These are phyloP conservation scores for Dryobates pubescens DNA, from an alignment of 2,797 vertebrate species.

Conservation along the genomic window DNA sequence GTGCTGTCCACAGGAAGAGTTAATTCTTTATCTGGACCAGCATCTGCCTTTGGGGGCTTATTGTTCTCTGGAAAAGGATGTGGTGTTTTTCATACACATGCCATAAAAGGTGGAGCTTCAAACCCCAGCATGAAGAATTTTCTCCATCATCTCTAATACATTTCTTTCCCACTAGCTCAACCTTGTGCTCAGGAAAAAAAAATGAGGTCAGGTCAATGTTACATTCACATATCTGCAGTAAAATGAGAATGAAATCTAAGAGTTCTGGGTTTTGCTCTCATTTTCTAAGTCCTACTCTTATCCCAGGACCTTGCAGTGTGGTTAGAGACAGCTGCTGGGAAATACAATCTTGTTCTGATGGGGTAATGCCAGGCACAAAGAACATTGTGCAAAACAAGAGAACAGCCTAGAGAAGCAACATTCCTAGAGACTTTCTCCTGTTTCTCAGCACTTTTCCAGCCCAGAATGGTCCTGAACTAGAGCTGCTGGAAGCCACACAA, in stretches of 20 bases:
- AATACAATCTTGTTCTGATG: not conserved
- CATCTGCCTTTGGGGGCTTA: conserved; percentile 91
- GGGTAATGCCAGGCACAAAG: not conserved
- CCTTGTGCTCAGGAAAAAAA: not conserved
- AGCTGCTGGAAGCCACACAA: not conserved
- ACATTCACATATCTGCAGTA: not conserved
- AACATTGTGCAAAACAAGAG: not conserved
- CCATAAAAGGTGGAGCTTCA: not conserved
- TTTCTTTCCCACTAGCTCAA: not conserved
- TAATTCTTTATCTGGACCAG: conserved; percentile 97
- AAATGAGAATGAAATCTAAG: not conserved
- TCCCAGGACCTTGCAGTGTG: not conserved
- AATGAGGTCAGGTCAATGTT: not conserved
- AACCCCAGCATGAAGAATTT: not conserved
- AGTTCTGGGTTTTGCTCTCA: not conserved
- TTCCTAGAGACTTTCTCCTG: not conserved
- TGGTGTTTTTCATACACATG: not conserved
- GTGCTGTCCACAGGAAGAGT: conserved; percentile 94
- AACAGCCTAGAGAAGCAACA: not conserved
- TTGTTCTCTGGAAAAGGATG: conserved; percentile 90
- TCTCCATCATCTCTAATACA: not conserved
- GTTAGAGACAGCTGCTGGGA: not conserved
- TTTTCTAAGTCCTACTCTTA: not conserved
- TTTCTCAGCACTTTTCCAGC: not conserved
- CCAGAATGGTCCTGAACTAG: not conserved